These are phyloP conservation scores for Mustela erminea DNA, from an alignment of 2,797 vertebrate genomes.

Conservation along the genomic window DNA sequence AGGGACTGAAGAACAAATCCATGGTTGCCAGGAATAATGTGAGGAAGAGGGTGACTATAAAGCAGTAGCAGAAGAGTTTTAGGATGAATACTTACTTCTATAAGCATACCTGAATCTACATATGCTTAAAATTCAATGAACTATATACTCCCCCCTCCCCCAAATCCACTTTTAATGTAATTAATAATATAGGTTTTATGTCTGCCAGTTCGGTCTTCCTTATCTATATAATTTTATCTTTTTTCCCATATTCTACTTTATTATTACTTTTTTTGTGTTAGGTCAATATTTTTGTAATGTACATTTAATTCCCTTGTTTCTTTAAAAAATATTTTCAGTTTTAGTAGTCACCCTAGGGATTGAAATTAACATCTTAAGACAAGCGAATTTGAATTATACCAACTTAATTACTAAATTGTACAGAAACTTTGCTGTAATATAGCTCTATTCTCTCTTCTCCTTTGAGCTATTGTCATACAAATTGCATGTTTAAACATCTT, in stretches of 20 bases:
- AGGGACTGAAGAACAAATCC: not conserved
- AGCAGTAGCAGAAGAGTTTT: not conserved
- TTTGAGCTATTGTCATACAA: not conserved
- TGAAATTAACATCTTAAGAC: not conserved
- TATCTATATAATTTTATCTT: not conserved
- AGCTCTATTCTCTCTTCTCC: not conserved
- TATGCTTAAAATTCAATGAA: not conserved
- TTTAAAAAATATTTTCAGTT: not conserved
- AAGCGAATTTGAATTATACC: not conserved
- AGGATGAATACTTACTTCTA: not conserved
- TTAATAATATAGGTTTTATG: not conserved
- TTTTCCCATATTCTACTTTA: not conserved
- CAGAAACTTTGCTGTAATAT: not conserved
- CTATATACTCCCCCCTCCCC: not conserved
- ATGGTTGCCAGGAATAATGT: not conserved
- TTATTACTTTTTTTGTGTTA: conserved; percentile 2
- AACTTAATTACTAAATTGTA: not conserved
- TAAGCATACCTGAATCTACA: not conserved
- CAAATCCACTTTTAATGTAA: not conserved
- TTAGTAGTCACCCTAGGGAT: not conserved
- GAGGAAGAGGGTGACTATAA: not conserved
- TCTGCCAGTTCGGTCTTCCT: not conserved
- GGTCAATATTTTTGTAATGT: not conserved
- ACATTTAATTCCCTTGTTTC: not conserved
- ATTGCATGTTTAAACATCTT: not conserved